Percentiles rank a stretch among this genome's conserved stretches.
These are phyloP conservation scores for Drosophila paulistorum DNA, from an alignment of 1,140 invertebrate species.

Conservation along the genomic window DNA sequence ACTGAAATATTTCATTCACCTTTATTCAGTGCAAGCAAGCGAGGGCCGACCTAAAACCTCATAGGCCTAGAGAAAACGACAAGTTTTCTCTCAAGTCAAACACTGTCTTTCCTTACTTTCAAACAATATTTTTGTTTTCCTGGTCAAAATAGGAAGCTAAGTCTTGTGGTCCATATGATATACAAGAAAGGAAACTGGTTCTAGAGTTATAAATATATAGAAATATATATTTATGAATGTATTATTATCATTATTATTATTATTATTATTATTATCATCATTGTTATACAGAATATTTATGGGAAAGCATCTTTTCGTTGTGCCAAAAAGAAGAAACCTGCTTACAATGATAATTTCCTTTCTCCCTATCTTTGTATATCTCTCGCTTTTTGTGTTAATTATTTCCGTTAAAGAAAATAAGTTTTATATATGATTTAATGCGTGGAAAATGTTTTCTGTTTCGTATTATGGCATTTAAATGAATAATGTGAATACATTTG, in stretches of 20 bases:
- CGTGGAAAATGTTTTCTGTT: constrained; percentile 30
- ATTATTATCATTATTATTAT: no score
- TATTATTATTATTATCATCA: no score
- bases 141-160: no score
- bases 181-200: no score
- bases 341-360: constrained; percentile 57
- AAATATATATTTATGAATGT: no score
- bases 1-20: constrained; percentile 60
- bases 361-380: not conserved
- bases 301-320: constrained; percentile 6
- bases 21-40: constrained; percentile 5
- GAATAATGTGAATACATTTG: constrained; percentile 68
- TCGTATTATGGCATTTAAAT: constrained; percentile 26
- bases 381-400: constrained; percentile 64
- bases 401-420: constrained; percentile 59
- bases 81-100: no score
- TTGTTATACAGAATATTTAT: no score
- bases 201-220: no score
- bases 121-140: no score
- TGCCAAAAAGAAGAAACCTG: constrained; percentile 46
- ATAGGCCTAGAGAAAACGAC: no score
- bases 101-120: no score
- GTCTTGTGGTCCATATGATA: no score
- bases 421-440: constrained; percentile 69
- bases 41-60: not conserved